Evolutionary conservation across 2,113 vertebrate species (phyloP).

Genomic region (Engraulis encrasicolus): DNA sequence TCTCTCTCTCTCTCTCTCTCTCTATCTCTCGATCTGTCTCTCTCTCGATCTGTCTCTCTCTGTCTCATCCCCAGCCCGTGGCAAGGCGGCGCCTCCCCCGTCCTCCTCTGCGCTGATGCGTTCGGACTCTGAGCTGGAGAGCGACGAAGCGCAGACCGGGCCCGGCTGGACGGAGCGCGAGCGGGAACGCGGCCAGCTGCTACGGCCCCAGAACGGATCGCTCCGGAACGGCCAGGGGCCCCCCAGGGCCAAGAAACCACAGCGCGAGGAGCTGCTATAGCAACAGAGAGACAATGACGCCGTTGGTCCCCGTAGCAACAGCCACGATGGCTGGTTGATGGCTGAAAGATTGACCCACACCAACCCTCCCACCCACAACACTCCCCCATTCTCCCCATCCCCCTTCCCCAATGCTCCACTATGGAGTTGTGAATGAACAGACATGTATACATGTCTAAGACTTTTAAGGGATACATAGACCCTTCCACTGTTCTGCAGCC

Average conservation of each 20-base stretch:
- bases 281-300: too few relatives aligned
- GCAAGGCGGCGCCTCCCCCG: constrained; percentile 81
- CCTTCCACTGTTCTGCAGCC: too few relatives aligned
- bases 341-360: constrained; percentile 55
- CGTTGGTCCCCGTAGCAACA: constrained; percentile 30
- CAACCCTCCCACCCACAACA: constrained; percentile 50
- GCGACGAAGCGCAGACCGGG: constrained; percentile 85
- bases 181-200: constrained; percentile 89
- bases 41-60: too few relatives aligned
- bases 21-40: too few relatives aligned
- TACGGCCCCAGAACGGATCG: constrained; percentile 90
- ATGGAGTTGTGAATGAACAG: too few relatives aligned
- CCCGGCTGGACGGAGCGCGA: constrained; percentile 92
- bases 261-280: constrained; percentile 79
- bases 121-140: constrained; percentile 95
- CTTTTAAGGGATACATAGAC: too few relatives aligned
- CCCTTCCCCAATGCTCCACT: not conserved
- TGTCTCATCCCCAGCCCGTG: constrained; percentile 72
- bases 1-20: too few relatives aligned
- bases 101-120: constrained; percentile 93
- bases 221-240: constrained; percentile 89
- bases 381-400: not conserved
- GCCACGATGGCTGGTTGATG: constrained; percentile 43
- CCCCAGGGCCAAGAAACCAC: constrained; percentile 76
- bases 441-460: too few relatives aligned